Evolutionary conservation across 2,797 vertebrate genomes (phyloP).

Genomic region (Eidolon dupreanum): DNA sequence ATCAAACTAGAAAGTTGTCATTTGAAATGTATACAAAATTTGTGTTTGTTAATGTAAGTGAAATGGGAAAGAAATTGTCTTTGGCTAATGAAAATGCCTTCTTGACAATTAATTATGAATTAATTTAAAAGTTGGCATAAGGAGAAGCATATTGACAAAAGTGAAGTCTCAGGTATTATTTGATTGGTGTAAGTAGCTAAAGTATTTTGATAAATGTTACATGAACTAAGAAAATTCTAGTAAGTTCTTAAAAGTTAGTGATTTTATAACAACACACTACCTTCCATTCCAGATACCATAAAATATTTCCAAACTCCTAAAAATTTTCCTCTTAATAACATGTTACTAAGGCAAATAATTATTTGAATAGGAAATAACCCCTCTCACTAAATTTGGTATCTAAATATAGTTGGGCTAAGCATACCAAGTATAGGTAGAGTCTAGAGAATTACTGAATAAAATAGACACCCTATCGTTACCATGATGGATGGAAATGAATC

Average conservation of each 20-base stretch:
- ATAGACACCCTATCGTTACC: not conserved
- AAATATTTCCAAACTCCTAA: not conserved
- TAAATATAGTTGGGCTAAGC: not conserved
- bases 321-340: not conserved
- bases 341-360: not conserved
- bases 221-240: conserved; percentile 22
- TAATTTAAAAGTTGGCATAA: conserved; percentile 11
- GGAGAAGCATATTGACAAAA: not conserved
- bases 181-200: not conserved
- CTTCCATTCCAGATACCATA: not conserved
- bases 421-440: not conserved
- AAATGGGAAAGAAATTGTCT: not conserved
- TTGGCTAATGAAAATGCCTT: not conserved
- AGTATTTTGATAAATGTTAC: not conserved
- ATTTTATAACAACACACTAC: not conserved
- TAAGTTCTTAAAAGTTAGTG: conserved; percentile 11
- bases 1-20: not conserved
- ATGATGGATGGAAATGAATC: not conserved
- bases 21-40: not conserved
- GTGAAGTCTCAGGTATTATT: conserved; percentile 23
- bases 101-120: conserved; percentile 18
- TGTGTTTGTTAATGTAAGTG: not conserved
- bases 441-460: not conserved
- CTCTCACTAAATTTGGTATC: not conserved
- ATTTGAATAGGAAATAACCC: not conserved